A percentile compares a stretch with the other conserved stretches of the same genome.
phyloP scores from a whole-genome alignment of 2,797 vertebrate species.

The Psittacula echo region DNA sequence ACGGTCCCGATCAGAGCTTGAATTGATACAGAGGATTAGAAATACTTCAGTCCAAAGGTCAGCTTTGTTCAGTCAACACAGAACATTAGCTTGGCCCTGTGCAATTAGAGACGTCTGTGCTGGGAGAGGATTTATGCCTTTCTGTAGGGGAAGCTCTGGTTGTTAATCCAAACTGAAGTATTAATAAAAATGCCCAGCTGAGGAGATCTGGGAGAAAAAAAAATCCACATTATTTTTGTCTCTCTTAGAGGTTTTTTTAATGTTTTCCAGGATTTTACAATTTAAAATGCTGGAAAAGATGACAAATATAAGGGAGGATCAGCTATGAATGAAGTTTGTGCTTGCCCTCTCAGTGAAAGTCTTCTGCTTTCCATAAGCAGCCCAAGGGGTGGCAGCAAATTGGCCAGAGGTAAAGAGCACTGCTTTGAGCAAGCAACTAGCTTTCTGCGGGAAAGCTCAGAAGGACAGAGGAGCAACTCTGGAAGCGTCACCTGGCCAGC shows the following conservation, averaged over 20 bases:
- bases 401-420: neutral
- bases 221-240: neutral
- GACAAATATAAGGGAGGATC: neutral
- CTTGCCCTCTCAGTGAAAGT: neutral
- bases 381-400: neutral
- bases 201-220: neutral
- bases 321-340: neutral
- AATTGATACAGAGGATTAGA: conserved; percentile 14
- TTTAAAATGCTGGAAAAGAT: neutral
- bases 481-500: neutral
- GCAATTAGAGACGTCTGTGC: neutral
- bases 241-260: neutral
- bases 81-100: neutral
- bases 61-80: neutral
- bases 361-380: neutral
- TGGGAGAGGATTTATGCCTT: neutral
- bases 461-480: neutral
- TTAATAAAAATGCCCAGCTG: neutral
- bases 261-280: neutral
- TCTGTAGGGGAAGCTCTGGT: neutral
- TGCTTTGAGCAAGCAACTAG: neutral
- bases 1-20: neutral
- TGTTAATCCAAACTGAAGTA: neutral
- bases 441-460: neutral
- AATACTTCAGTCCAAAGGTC: neutral